Evolutionary conservation across 92 coral and sea anemone genomes (phyloP), one percentile per base, ranked within the genome.

Genomic region (Zoanthus sociatus): DNA sequence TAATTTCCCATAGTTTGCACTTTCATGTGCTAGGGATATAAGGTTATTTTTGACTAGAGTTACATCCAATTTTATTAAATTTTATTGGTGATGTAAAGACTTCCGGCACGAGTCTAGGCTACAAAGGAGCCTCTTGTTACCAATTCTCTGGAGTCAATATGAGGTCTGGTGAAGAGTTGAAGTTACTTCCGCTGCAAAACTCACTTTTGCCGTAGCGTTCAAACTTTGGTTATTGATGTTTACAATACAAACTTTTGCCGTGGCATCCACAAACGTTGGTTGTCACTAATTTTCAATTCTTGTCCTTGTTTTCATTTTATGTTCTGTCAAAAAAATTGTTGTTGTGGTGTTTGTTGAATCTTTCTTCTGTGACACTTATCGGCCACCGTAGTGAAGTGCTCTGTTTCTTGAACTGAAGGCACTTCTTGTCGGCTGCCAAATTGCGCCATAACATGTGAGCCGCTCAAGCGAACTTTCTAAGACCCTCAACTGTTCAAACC

Each of bases 351-450:
- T 53, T 46, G 66, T 77, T 77, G 42, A n/a, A 55, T 47, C 48
- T 12, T 54, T 66, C 61, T 79, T 48, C 48, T 20, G 84, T 55
- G 84, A 79, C 84, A 79, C 73, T 70, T 58, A 44, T 79, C 72
- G 73, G 84, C 84, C 84, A 60, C 16, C 71, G 75, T 81, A 58
- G 73, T 56, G 45, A 78, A 53, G 70, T 13, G 68, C 44, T 13
- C 2, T 64, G 51, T 47, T n/a, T n/a, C n/a, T n/a, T n/a, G n/a
- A n/a, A n/a, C n/a, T n/a, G n/a, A n/a, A n/a, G n/a, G n/a, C n/a
- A n/a, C n/a, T n/a, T n/a, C n/a, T n/a, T n/a, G n/a, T n/a, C n/a
- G n/a, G n/a, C n/a, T n/a, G n/a, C n/a, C n/a, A n/a, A n/a, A n/a
- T n/a, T n/a, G n/a, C n/a, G n/a, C n/a, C n/a, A n/a, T n/a, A n/a